phyloP scores from a whole-genome alignment of 1,140 invertebrate genomes.

The Penaeus vannamei region DNA sequence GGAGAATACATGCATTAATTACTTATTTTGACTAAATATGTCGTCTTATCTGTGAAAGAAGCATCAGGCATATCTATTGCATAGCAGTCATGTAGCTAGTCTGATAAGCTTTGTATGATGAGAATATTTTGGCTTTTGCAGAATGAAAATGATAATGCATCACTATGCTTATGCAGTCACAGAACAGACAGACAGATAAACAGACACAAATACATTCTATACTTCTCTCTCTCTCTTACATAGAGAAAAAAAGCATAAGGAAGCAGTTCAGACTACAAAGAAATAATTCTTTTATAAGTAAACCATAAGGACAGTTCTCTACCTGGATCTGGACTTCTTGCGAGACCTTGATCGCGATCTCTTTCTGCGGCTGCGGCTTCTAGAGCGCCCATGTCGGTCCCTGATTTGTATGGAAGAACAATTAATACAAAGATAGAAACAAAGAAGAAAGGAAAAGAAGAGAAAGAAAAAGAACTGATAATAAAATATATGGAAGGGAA shows the following conservation, averaged over 20 bases:
- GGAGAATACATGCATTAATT: not conserved
- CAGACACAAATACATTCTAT: too few relatives aligned
- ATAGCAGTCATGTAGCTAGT: too few relatives aligned
- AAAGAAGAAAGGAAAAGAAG: not conserved
- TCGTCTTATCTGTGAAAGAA: not conserved
- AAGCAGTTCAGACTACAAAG: too few relatives aligned
- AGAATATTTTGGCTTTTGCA: too few relatives aligned
- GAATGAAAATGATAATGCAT: too few relatives aligned
- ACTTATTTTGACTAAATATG: not conserved
- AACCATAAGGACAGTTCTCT: not conserved
- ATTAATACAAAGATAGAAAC: not conserved
- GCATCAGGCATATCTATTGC: too few relatives aligned
- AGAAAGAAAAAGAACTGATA: not conserved
- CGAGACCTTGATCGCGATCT: slow-evolving; percentile 42
- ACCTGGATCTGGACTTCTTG: slow-evolving; percentile 46
- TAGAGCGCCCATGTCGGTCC: slow-evolving; percentile 39
- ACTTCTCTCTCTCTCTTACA: too few relatives aligned
- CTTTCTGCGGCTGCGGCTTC: slow-evolving; percentile 51
- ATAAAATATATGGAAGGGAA: not conserved
- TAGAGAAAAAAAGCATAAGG: too few relatives aligned
- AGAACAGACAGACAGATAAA: too few relatives aligned
- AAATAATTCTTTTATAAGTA: too few relatives aligned
- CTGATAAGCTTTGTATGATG: too few relatives aligned
- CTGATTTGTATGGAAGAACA: not conserved
- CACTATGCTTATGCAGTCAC: too few relatives aligned